phyloP scores from a whole-genome alignment of 2,797 vertebrate genomes.

The Sebastes oblongus region DNA sequence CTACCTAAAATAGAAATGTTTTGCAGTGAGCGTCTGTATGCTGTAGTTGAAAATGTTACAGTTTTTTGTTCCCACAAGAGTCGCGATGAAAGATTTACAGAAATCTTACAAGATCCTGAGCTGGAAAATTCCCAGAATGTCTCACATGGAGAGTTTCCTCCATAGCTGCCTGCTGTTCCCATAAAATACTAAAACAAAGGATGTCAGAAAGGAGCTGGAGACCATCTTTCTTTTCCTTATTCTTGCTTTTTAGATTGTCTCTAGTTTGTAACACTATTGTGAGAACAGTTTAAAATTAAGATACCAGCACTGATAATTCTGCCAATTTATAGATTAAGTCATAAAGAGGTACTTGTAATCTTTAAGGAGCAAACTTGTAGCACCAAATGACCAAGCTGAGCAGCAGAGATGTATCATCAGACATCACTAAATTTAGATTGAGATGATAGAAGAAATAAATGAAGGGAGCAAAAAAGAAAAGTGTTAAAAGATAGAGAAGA shows the following conservation, averaged over 20 bases:
- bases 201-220: neutral
- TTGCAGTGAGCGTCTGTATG: neutral
- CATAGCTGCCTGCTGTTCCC: neutral
- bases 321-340: neutral
- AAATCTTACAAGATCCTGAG: neutral
- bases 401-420: neutral
- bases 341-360: neutral
- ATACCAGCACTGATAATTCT: neutral
- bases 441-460: neutral
- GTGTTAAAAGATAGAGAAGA: neutral
- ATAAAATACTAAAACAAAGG: neutral
- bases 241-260: neutral
- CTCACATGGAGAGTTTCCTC: neutral
- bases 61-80: conserved; percentile 7
- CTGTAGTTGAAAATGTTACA: neutral
- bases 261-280: neutral
- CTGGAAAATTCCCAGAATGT: conserved; percentile 5
- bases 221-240: neutral
- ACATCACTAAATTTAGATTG: neutral
- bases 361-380: neutral
- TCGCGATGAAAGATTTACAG: neutral
- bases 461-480: neutral
- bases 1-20: neutral
- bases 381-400: neutral
- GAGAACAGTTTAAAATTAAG: neutral